These are phyloP conservation scores for Zaprionus camerounensis DNA, from an alignment of 1,140 invertebrate species.

Conservation along the genomic window DNA sequence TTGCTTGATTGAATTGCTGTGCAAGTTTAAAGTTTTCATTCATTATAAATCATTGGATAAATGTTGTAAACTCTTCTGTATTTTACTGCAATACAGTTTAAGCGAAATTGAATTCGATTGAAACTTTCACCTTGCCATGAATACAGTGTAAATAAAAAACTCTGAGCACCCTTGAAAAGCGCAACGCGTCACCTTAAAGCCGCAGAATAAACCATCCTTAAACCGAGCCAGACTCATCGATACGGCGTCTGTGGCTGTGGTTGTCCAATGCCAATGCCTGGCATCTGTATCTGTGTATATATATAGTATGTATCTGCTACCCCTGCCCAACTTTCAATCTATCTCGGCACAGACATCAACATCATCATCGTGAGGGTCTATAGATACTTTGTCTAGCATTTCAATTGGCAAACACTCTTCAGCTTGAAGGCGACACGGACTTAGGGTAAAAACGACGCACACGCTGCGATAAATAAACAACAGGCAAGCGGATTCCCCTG, in stretches of 20 bases:
- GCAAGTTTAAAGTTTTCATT: neutral
- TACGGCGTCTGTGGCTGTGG: constrained; percentile 8
- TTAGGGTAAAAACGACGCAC: constrained; percentile 62
- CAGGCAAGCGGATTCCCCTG: constrained; percentile 25
- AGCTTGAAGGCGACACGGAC: constrained; percentile 58
- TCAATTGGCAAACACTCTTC: constrained; percentile 81
- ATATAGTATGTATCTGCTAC: neutral
- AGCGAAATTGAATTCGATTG: constrained; percentile 16
- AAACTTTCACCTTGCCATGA: constrained; percentile 11
- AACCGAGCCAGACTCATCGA: constrained; percentile 16
- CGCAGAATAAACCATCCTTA: constrained; percentile 23
- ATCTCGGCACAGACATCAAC: constrained; percentile 46
- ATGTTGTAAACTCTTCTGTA: neutral
- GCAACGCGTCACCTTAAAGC: constrained; percentile 40
- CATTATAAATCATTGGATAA: constrained; percentile 1
- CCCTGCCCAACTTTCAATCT: neutral
- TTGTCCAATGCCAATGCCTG: constrained; percentile 1
- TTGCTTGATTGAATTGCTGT: neutral
- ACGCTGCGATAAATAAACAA: constrained; percentile 75
- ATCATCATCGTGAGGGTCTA: constrained; percentile 52
- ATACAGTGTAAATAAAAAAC: neutral
- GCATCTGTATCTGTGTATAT: neutral
- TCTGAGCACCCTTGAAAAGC: constrained; percentile 16
- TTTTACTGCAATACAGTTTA: neutral
- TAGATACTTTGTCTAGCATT: constrained; percentile 83